Conservation (phyloP, 1,140 invertebrate species). For the Brachionus asplanchnoidis region DNA sequence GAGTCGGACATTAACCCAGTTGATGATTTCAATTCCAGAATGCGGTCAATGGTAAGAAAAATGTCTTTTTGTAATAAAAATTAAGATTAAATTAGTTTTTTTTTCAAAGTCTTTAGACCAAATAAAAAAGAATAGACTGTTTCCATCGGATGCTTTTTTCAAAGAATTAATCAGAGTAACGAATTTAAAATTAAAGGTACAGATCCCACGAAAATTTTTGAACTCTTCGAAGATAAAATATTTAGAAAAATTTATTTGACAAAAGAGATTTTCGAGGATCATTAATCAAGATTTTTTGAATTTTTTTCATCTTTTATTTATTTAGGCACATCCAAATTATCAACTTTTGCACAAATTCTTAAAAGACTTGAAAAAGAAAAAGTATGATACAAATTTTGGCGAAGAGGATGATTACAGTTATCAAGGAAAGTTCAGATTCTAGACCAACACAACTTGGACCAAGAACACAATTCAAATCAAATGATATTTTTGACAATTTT, state of each 20-base stretch:
- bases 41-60: neutral
- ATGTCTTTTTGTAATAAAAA: neutral
- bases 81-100: neutral
- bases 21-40: neutral
- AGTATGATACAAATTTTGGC: constrained; percentile 14
- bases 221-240: neutral
- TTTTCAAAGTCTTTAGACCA: neutral
- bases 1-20: neutral
- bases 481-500: neutral
- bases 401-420: constrained; percentile 17
- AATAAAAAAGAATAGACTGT: constrained; percentile 8
- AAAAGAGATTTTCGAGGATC: constrained; percentile 1
- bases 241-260: neutral
- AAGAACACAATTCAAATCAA: neutral
- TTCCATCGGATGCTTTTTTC: constrained; percentile 14
- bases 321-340: neutral
- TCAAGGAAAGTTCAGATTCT: constrained; percentile 35
- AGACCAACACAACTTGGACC: neutral
- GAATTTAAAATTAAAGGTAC: constrained; percentile 35
- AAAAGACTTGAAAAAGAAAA: constrained; percentile 24
- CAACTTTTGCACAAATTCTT: neutral
- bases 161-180: constrained; percentile 36
- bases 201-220: neutral
- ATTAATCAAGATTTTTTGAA: neutral
- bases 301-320: neutral